Evolutionary conservation across 2,113 vertebrate genomes (phyloP).

Genomic region (Strigops habroptila): DNA sequence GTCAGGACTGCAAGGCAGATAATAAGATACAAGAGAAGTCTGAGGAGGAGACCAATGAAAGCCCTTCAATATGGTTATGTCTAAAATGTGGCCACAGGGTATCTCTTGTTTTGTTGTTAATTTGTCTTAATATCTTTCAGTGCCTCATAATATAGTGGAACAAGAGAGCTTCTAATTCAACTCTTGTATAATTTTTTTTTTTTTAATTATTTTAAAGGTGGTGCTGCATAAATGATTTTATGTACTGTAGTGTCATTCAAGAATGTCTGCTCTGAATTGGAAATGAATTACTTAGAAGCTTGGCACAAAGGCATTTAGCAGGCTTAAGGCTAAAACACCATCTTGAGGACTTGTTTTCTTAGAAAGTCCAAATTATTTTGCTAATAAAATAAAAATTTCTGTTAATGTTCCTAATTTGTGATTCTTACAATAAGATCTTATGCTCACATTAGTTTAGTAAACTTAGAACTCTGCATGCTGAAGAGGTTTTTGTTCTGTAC

Average conservation of each 20-base stretch:
- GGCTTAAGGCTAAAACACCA: neutral
- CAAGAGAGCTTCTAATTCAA: neutral
- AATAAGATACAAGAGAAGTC: conserved; percentile 59
- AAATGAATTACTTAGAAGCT: neutral
- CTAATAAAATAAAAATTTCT: neutral
- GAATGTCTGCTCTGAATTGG: neutral
- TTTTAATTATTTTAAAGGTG: neutral
- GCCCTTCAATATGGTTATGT: conserved; percentile 85
- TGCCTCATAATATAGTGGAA: neutral
- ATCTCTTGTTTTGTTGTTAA: conserved; percentile 50
- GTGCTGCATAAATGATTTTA: neutral
- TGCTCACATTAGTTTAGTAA: neutral
- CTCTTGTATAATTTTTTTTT: neutral
- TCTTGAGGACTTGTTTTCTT: neutral
- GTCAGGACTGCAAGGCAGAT: conserved; percentile 85
- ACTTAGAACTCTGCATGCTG: neutral
- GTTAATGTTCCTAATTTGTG: neutral
- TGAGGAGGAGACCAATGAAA: conserved; percentile 68
- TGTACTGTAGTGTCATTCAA: neutral
- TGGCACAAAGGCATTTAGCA: conserved; percentile 6
- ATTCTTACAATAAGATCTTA: neutral
- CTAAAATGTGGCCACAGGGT: conserved; percentile 95
- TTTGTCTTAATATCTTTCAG: neutral
- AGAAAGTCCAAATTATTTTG: neutral
- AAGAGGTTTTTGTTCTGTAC: neutral